A percentile compares a stretch with the other conserved stretches of the same genome.
Evolutionary conservation across 2,888 invertebrate genomes (phyloP).

Genomic region (Tipula lateralis): DNA sequence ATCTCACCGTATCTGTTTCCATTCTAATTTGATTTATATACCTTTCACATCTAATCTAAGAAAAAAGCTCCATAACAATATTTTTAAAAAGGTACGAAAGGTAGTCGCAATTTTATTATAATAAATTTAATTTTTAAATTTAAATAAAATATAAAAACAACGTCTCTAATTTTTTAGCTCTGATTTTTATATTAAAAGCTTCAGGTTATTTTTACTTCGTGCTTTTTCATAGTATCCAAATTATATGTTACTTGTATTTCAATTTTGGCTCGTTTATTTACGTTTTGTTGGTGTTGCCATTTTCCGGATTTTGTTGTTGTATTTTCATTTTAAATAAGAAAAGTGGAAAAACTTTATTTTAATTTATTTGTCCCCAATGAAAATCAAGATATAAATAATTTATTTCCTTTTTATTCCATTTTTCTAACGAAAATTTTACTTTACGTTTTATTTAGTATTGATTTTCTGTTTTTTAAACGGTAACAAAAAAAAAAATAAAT

Average conservation of each 20-base stretch:
- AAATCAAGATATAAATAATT: slow-evolving; percentile 19
- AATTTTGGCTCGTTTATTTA: background rate
- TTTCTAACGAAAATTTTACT: background rate
- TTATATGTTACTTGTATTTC: background rate
- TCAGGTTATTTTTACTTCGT: background rate
- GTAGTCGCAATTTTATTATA: background rate
- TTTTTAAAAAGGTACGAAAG: background rate
- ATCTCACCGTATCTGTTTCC: background rate
- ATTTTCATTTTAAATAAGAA: background rate
- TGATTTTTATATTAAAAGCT: background rate
- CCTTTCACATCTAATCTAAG: background rate
- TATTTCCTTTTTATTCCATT: background rate
- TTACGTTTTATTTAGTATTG: background rate
- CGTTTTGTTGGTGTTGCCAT: background rate
- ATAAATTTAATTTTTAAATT: background rate
- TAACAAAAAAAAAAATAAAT: background rate
- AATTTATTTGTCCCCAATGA: slow-evolving; percentile 19
- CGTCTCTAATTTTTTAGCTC: background rate
- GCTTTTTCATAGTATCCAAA: background rate
- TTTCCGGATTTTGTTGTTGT: background rate
- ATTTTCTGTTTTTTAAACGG: background rate
- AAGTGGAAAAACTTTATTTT: slow-evolving; percentile 11
- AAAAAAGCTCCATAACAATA: background rate
- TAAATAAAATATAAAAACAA: background rate
- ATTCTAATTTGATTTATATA: slow-evolving; percentile 19